A percentile compares a stretch with the other conserved stretches of the same genome.
Evolutionary conservation across 2,797 vertebrate genomes (phyloP).

Genomic region (Rousettus madagascariensis): DNA sequence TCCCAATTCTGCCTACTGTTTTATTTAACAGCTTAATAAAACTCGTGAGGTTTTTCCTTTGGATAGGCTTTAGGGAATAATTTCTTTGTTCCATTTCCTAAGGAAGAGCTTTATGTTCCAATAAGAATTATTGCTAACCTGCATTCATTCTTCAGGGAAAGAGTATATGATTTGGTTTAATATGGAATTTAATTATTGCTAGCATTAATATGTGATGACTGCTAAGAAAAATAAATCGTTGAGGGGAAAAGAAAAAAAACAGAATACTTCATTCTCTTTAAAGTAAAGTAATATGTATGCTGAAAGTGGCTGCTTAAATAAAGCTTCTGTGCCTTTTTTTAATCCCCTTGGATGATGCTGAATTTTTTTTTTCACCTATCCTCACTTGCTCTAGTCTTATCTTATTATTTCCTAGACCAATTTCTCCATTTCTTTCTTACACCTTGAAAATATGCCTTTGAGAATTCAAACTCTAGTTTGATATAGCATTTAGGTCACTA

Average conservation of each 20-base stretch:
- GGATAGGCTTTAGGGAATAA: conserved; percentile 59
- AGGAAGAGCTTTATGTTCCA: conserved; percentile 57
- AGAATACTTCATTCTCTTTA: background rate
- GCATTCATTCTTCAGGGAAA: conserved; percentile 52
- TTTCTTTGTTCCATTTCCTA: conserved; percentile 67
- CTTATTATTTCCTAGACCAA: conserved; percentile 61
- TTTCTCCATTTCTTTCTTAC: conserved; percentile 53
- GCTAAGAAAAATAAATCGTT: conserved; percentile 46
- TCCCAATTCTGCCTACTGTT: conserved; percentile 62
- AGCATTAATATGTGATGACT: conserved; percentile 66
- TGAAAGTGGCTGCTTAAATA: background rate
- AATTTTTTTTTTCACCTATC: background rate
- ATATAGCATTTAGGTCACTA: conserved; percentile 79
- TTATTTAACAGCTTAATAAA: conserved; percentile 77
- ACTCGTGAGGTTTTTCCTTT: conserved; percentile 29
- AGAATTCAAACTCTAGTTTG: conserved; percentile 75
- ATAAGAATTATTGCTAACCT: conserved; percentile 65
- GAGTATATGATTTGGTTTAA: conserved; percentile 40
- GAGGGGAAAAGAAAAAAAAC: background rate
- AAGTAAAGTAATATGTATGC: background rate
- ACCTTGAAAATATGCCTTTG: conserved; percentile 76
- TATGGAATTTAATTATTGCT: conserved; percentile 67
- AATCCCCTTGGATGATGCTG: background rate
- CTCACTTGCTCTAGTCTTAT: background rate
- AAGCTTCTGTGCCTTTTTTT: background rate